Evolutionary conservation across 2,797 vertebrate genomes (phyloP).

Genomic region (Champsocephalus esox): DNA sequence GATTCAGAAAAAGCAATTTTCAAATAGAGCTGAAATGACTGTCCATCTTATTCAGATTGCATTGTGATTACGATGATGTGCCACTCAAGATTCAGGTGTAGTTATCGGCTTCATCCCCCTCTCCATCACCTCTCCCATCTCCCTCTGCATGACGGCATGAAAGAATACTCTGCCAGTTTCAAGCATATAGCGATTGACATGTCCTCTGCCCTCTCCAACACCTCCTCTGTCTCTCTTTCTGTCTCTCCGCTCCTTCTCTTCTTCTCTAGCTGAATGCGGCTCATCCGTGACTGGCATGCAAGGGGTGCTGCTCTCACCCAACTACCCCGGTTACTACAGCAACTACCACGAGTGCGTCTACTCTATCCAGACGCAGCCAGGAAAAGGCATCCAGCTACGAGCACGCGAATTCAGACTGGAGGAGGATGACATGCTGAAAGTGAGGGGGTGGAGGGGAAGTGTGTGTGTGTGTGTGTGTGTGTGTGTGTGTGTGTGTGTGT

Average conservation of each 20-base stretch:
- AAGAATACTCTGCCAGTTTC: slow-evolving; percentile 66
- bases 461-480: not conserved
- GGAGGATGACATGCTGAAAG: slow-evolving; percentile 94
- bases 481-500: not conserved
- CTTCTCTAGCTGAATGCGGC: slow-evolving; percentile 94
- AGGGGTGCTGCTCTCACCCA: slow-evolving; percentile 96
- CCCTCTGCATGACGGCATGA: slow-evolving; percentile 63
- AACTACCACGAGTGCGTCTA: slow-evolving; percentile 99
- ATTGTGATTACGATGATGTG: slow-evolving; percentile 67
- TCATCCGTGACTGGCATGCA: slow-evolving; percentile 97
- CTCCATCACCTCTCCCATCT: slow-evolving; percentile 47
- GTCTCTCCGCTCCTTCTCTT: slow-evolving; percentile 57
- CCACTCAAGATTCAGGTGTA: slow-evolving; percentile 58
- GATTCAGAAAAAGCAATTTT: slow-evolving; percentile 56
- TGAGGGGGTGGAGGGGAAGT: slow-evolving; percentile 71
- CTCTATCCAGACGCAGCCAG: slow-evolving; percentile 97
- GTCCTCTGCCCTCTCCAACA: slow-evolving; percentile 74
- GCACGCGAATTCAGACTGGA: slow-evolving; percentile 93
- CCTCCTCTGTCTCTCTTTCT: slow-evolving; percentile 28
- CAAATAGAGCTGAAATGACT: slow-evolving; percentile 60
- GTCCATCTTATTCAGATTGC: slow-evolving; percentile 73
- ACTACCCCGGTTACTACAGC: slow-evolving; percentile 96
- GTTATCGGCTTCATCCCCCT: slow-evolving; percentile 44
- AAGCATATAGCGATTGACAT: slow-evolving; percentile 80
- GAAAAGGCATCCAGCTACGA: slow-evolving; percentile 97